Percentiles rank a stretch among this genome's conserved stretches.
Evolutionary conservation across 1,140 invertebrate genomes (phyloP).

Genomic region (Calephelis nemesis): DNA sequence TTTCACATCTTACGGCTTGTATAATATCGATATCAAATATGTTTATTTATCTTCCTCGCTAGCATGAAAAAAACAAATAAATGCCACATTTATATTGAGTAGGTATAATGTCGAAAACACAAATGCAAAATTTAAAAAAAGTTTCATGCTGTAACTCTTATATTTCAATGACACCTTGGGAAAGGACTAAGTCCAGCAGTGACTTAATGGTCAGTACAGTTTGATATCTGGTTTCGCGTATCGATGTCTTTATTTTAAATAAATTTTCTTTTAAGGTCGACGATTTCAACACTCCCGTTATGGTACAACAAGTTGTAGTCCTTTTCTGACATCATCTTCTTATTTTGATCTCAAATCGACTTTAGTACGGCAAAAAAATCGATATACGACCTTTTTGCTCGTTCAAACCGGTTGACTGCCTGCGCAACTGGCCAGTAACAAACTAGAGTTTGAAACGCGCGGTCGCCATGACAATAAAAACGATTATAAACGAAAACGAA

Average conservation of each 20-base stretch:
- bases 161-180: conserved; percentile 10
- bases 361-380: conserved; percentile 38
- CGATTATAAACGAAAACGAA: conserved; percentile 61
- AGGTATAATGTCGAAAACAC: too few species aligned
- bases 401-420: conserved; percentile 42
- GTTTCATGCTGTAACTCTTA: not conserved
- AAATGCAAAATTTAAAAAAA: not conserved
- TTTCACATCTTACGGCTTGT: too few species aligned
- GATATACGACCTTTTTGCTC: conserved; percentile 48
- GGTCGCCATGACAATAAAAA: conserved; percentile 62
- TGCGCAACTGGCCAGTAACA: conserved; percentile 44
- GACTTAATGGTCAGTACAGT: not conserved
- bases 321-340: conserved; percentile 52
- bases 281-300: conserved; percentile 50
- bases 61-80: too few species aligned
- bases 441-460: conserved; percentile 50
- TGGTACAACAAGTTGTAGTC: conserved; percentile 48
- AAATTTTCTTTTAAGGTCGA: conserved; percentile 7
- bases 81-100: too few species aligned
- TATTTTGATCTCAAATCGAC: conserved; percentile 31
- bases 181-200: conserved; percentile 11
- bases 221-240: conserved; percentile 8
- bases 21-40: too few species aligned
- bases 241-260: not conserved
- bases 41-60: too few species aligned